phyloP scores from a whole-genome alignment of 2,888 invertebrate species.

The Brachyptera risi region DNA sequence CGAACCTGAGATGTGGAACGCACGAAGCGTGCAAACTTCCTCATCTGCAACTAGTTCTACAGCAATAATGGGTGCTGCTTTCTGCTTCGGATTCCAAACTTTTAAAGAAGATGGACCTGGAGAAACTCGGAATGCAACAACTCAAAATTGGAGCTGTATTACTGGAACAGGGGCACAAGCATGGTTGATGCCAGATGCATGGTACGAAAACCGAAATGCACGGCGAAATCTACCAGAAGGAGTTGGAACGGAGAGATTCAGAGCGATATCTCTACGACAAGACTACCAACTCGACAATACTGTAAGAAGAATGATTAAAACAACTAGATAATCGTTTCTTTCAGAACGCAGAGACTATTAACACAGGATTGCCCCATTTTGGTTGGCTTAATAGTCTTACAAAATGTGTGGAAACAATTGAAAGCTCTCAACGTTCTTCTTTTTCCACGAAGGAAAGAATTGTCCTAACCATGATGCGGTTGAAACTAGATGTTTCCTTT shows the following conservation, averaged over 20 bases:
- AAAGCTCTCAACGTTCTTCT: too few relatives aligned
- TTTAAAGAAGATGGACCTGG: slow-evolving; percentile 36
- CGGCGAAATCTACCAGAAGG: slow-evolving; percentile 30
- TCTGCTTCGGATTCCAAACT: slow-evolving; percentile 35
- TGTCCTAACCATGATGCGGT: too few relatives aligned
- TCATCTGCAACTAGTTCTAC: slow-evolving; percentile 34
- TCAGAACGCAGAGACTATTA: too few relatives aligned
- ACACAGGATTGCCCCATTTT: too few relatives aligned
- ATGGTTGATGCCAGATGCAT: slow-evolving; percentile 31
- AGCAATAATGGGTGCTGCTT: slow-evolving; percentile 36
- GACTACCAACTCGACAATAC: not conserved
- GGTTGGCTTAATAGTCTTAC: too few relatives aligned
- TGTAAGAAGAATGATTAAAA: slow-evolving; percentile 11
- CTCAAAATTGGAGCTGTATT: slow-evolving; percentile 18
- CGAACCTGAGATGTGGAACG: slow-evolving; percentile 32
- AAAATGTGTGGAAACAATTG: too few relatives aligned
- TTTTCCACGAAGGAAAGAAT: too few relatives aligned
- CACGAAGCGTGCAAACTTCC: slow-evolving; percentile 32
- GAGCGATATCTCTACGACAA: slow-evolving; percentile 21
- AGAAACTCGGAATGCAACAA: slow-evolving; percentile 21
- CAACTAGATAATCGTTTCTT: too few relatives aligned
- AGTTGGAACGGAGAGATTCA: slow-evolving; percentile 26
- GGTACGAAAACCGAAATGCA: slow-evolving; percentile 32
- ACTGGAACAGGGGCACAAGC: slow-evolving; percentile 13
- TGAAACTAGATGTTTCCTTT: too few relatives aligned